Evolutionary conservation across 2,888 invertebrate species (phyloP).

Genomic region (Cabera pusaria): DNA sequence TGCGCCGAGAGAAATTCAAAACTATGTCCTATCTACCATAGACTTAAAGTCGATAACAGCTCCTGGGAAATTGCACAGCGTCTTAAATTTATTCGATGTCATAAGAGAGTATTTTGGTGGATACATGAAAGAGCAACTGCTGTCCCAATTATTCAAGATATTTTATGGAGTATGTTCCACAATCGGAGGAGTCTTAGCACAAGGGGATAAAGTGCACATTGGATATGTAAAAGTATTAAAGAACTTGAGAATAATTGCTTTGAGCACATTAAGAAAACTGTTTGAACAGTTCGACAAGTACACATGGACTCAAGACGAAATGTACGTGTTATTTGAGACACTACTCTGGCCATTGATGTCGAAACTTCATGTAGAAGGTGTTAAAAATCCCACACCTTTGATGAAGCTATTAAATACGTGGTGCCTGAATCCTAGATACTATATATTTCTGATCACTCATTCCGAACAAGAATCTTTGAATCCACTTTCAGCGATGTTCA

Average conservation of each 20-base stretch:
- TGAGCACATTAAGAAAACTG: conserved; percentile 87
- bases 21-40: conserved; percentile 67
- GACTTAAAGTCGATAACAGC: conserved; percentile 84
- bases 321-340: conserved; percentile 89
- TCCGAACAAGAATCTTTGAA: conserved; percentile 72
- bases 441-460: conserved; percentile 86
- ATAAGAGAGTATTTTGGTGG: conserved; percentile 93
- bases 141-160: conserved; percentile 88
- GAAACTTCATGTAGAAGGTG: conserved; percentile 90
- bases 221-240: conserved; percentile 86
- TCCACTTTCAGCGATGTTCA: conserved; percentile 87
- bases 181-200: conserved; percentile 84
- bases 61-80: conserved; percentile 89
- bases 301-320: conserved; percentile 86
- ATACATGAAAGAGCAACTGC: conserved; percentile 86
- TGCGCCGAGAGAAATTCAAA: conserved; percentile 78
- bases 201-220: conserved; percentile 81
- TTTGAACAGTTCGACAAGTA: conserved; percentile 92
- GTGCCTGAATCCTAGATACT: conserved; percentile 92
- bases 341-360: conserved; percentile 91
- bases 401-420: conserved; percentile 91
- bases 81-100: conserved; percentile 88
- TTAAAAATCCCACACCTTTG: conserved; percentile 92
- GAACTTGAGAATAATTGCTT: conserved; percentile 85
- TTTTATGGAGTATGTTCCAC: conserved; percentile 87